phyloP scores from a whole-genome alignment of 2,113 vertebrate genomes.

The Leptobrachium ailaonicum region DNA sequence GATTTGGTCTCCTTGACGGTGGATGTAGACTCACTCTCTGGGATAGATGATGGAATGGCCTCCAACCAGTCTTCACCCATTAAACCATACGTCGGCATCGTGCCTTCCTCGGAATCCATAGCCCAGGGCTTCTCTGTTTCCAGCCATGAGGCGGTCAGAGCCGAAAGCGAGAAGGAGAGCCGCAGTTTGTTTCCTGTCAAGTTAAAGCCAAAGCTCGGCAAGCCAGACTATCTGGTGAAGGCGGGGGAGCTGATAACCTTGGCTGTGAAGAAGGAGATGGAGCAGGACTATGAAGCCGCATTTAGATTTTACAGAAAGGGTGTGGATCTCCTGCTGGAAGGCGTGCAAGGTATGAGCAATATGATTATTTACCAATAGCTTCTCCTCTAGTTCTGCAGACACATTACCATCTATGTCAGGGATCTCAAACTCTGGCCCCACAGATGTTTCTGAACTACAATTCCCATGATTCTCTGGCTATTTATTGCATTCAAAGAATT shows the following conservation, averaged over 20 bases:
- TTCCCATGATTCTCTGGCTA: no score
- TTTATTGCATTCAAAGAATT: no score
- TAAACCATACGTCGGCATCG: conserved; percentile 66
- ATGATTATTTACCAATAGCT: no score
- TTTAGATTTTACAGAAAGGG: conserved; percentile 86
- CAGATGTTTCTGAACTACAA: no score
- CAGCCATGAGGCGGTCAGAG: conserved; percentile 72
- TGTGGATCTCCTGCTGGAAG: conserved; percentile 92
- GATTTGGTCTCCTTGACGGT: conserved; percentile 84
- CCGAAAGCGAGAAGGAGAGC: conserved; percentile 66
- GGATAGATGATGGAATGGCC: conserved; percentile 96
- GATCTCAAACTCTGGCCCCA: no score
- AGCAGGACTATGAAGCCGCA: conserved; percentile 86
- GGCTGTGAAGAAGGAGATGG: conserved; percentile 88
- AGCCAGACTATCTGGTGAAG: conserved; percentile 86
- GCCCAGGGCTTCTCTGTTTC: conserved; percentile 54
- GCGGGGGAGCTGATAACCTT: conserved; percentile 87
- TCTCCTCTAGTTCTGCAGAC: no score
- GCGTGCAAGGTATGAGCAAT: conserved; percentile 86
- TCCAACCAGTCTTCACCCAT: conserved; percentile 87
- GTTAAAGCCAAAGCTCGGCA: conserved; percentile 73
- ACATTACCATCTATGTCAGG: no score
- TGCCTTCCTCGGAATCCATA: conserved; percentile 60
- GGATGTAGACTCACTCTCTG: conserved; percentile 84
- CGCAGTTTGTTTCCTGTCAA: conserved; percentile 74